Evolutionary conservation across 2,113 vertebrate genomes (phyloP).

Genomic region (Paramormyrops kingsleyae): DNA sequence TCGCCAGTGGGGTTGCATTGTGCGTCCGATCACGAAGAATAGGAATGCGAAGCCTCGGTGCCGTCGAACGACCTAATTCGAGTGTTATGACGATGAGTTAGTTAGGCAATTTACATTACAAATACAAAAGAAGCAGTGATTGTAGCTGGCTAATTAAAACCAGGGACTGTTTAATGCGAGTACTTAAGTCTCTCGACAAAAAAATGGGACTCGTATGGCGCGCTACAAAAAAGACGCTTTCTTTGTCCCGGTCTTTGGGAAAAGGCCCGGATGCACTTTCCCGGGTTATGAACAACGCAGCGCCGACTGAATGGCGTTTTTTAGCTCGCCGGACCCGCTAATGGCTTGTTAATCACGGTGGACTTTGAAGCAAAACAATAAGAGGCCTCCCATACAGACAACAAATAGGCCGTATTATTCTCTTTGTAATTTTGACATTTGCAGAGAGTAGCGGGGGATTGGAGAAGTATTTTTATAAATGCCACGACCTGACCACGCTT

Average conservation of each 20-base stretch:
- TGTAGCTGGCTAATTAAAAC: constrained; percentile 23
- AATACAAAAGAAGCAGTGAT: constrained; percentile 21
- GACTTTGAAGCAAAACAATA: constrained; percentile 32
- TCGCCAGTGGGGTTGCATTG: background rate
- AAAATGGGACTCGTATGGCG: constrained; percentile 14
- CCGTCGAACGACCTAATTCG: constrained; percentile 6
- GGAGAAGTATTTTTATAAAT: background rate
- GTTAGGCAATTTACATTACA: constrained; percentile 23
- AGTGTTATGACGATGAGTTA: constrained; percentile 16
- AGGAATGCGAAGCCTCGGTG: background rate
- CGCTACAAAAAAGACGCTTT: constrained; percentile 6
- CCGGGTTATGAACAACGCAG: constrained; percentile 19
- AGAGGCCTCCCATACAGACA: constrained; percentile 24
- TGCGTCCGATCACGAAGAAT: constrained; percentile 6
- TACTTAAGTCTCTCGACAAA: constrained; percentile 23
- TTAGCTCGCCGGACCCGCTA: constrained; percentile 26
- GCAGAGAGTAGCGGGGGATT: constrained; percentile 4
- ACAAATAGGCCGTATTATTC: constrained; percentile 18
- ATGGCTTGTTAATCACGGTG: constrained; percentile 31
- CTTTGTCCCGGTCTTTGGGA: constrained; percentile 16
- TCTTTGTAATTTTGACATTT: constrained; percentile 20
- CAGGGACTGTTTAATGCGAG: constrained; percentile 26
- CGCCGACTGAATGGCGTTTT: constrained; percentile 23
- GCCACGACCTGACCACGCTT: background rate
- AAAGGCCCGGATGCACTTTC: constrained; percentile 20